These are phyloP conservation scores for Margaritifera margaritifera DNA, from an alignment of 2,888 invertebrate species.

Conservation along the genomic window DNA sequence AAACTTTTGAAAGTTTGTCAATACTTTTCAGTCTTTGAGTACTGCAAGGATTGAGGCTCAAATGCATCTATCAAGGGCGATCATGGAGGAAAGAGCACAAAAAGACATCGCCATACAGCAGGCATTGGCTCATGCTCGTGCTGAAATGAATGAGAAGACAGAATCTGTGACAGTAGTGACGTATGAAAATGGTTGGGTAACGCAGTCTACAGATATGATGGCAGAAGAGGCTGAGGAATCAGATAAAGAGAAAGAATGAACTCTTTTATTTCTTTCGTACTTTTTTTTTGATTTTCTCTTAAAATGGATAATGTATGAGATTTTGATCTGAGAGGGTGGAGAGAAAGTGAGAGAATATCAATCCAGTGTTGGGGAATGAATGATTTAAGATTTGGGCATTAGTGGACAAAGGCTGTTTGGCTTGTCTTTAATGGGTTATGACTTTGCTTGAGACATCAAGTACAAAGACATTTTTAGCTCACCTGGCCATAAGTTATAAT, in stretches of 20 bases:
- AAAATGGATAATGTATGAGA: no score
- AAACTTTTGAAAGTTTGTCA: neutral
- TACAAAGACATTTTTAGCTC: no score
- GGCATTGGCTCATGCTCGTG: slow-evolving; percentile 63
- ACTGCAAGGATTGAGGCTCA: slow-evolving; percentile 69
- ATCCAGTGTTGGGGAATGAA: no score
- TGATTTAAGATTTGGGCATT: no score
- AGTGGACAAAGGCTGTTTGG: no score
- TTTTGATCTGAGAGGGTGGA: no score
- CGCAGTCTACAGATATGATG: slow-evolving; percentile 12
- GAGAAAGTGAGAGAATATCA: no score
- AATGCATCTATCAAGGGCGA: slow-evolving; percentile 64
- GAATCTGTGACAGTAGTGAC: slow-evolving; percentile 60
- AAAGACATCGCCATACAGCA: slow-evolving; percentile 71
- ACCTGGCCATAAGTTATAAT: no score
- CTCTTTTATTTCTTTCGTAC: no score
- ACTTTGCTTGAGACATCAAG: no score
- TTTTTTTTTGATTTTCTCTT: no score
- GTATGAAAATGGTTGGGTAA: slow-evolving; percentile 32
- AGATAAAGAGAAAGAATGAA: slow-evolving; percentile 44
- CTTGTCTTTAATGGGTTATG: no score
- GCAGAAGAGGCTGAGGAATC: slow-evolving; percentile 43
- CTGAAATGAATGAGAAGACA: slow-evolving; percentile 66
- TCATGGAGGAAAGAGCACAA: slow-evolving; percentile 69
- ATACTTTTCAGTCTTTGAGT: slow-evolving; percentile 62